These are phyloP conservation scores for Aphyosemion australe DNA, from an alignment of 2,113 vertebrate species.

Conservation along the genomic window DNA sequence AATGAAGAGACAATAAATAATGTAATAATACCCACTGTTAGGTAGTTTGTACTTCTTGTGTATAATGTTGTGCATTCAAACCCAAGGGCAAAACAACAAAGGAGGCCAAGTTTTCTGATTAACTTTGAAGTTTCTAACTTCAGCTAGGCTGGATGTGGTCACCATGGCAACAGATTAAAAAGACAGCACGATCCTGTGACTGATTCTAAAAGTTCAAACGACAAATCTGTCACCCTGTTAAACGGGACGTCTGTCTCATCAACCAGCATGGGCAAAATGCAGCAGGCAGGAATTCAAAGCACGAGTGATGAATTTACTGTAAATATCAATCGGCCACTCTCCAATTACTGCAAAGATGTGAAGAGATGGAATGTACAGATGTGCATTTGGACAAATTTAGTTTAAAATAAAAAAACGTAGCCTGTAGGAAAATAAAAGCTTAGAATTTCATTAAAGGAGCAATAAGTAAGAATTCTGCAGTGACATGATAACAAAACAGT, in stretches of 20 bases:
- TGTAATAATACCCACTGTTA: too few relatives aligned
- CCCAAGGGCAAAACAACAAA: background rate
- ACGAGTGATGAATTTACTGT: background rate
- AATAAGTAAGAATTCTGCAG: too few relatives aligned
- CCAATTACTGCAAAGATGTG: background rate
- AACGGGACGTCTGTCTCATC: constrained; percentile 3
- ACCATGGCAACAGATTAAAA: constrained; percentile 48
- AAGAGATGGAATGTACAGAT: too few relatives aligned
- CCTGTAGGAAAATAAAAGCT: background rate
- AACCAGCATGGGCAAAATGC: background rate
- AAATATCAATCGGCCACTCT: background rate
- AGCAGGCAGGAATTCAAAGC: background rate
- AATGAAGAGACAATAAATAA: background rate
- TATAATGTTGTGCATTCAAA: background rate
- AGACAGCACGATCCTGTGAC: constrained; percentile 14
- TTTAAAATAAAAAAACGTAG: too few relatives aligned
- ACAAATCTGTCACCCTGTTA: constrained; percentile 10
- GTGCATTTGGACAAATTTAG: too few relatives aligned
- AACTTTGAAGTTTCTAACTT: constrained; percentile 26
- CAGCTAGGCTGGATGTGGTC: constrained; percentile 33
- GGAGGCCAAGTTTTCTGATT: too few relatives aligned
- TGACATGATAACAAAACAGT: too few relatives aligned
- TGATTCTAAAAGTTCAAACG: constrained; percentile 30
- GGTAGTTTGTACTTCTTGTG: too few relatives aligned
- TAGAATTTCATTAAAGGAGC: too few relatives aligned